Evolutionary conservation across 2,888 invertebrate genomes (phyloP), one percentile per base, ranked within the genome.

Genomic region (Xestia ashworthii): DNA sequence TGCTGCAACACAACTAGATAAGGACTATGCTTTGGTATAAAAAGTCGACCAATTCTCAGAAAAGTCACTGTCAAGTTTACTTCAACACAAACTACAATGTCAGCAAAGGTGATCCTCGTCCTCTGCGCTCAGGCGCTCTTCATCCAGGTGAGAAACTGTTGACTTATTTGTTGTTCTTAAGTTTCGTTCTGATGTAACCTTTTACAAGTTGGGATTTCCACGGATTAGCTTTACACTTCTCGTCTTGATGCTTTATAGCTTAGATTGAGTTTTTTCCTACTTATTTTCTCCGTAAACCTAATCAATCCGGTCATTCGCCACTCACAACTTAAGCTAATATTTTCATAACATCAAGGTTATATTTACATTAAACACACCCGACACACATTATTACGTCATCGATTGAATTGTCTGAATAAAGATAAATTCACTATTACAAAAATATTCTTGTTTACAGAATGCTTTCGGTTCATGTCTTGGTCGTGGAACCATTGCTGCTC

Each of bases 91-190:
- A 32, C 32, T 60, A 32, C 16, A 60, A 60, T 60, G 60, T 8
- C 60, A 60, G 14, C 60, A 25, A 60, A 60, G 60, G 60, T 60
- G 32, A 16, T 60, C 32, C 60, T 60, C 32, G 32, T 60, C 8
- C 25, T 60, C 32, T 60, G 60, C 32, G 60, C 60, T 32, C 60
- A 60, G 60, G 60, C 16, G 16, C 60, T 60, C 60, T 60, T 60
- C 60, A 60, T 60, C 32, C 60, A 60, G 60, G 60, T 60, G 60
- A 60, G 58, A 8, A 25, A 58, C 14, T 25, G 58, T 58, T 55
- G 0, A 55, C n/a, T 55, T 53, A 1, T 22, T 53, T 53, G 4
- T 22, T 53, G 22, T 22, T 53, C 0, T 19, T 3, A 50, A 3
- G 22, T 5, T 55, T 12, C n/a, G n/a, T 50, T 22, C 3, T 8